phyloP scores from a whole-genome alignment of 2,113 vertebrate genomes.

The Greenwoodochromis staneri region DNA sequence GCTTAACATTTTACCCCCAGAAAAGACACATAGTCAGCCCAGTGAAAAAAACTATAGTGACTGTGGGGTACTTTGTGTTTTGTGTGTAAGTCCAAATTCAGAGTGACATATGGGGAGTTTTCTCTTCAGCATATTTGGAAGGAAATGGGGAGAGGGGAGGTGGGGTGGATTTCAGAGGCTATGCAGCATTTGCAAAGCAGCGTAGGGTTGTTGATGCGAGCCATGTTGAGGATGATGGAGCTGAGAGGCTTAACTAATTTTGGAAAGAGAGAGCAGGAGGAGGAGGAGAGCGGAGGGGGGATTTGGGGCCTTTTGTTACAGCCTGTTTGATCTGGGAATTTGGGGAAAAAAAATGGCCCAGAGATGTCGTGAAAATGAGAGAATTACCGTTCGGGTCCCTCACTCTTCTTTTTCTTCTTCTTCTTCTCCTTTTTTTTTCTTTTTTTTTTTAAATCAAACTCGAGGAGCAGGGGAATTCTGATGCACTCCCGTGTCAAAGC shows the following conservation, averaged over 20 bases:
- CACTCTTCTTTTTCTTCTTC: not conserved
- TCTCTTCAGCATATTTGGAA: not conserved
- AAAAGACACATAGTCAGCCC: conserved; percentile 4
- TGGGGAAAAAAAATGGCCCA: conserved; percentile 44
- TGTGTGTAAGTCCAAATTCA: conserved; percentile 53
- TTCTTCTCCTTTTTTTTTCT: not conserved
- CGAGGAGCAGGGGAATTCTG: conserved; percentile 17
- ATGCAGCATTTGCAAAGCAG: conserved; percentile 24
- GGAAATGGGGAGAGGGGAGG: not conserved
- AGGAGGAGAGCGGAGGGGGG: conserved; percentile 50
- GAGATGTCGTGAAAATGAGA: conserved; percentile 64
- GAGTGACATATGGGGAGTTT: conserved; percentile 50
- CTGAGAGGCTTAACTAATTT: conserved; percentile 79
- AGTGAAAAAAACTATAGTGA: conserved; percentile 4
- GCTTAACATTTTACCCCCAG: not conserved
- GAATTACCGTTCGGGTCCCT: conserved; percentile 54
- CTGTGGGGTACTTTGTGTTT: conserved; percentile 41
- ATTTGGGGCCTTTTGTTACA: conserved; percentile 69
- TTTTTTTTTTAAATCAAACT: not conserved
- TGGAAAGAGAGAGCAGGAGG: conserved; percentile 62
- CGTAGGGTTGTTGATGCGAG: conserved; percentile 61
- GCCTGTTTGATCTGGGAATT: conserved; percentile 74
- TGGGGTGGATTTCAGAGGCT: conserved; percentile 37
- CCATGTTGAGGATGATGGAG: conserved; percentile 71
- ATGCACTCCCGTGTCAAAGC: conserved; percentile 16